Percentiles rank a stretch among this genome's conserved stretches.
Conservation (phyloP, 2,113 vertebrate genomes). For the Semnopithecus entellus region DNA sequence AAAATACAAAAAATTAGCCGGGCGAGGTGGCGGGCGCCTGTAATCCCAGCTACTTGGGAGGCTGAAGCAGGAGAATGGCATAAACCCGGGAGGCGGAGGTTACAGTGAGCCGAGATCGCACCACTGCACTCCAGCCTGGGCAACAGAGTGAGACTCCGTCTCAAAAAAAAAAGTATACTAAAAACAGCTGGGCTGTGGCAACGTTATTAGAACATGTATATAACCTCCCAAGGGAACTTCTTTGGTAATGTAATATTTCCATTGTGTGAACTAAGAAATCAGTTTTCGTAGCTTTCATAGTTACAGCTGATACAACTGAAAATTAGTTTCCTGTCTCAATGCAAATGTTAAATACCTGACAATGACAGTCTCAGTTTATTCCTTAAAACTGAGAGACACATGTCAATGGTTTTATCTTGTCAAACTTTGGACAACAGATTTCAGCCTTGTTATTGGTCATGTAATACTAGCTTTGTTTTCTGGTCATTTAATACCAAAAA, state of each 20-base stretch:
- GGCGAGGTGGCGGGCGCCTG: fast-evolving
- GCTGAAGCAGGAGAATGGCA: no score
- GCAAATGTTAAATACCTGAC: background rate
- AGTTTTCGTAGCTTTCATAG: background rate
- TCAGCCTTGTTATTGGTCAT: background rate
- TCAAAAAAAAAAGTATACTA: background rate
- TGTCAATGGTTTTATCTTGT: background rate
- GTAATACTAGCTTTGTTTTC: background rate
- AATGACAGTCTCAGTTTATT: background rate
- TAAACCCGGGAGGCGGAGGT: no score
- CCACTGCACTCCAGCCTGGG: no score
- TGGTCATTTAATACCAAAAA: background rate
- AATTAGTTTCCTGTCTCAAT: background rate
- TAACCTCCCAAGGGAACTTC: background rate
- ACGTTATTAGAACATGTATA: background rate
- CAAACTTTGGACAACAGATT: background rate
- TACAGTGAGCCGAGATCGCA: no score
- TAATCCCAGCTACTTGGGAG: no score
- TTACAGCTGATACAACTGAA: background rate
- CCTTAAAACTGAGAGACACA: no score
- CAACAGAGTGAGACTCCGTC: no score
- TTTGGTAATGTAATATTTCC: background rate
- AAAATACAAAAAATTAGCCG: no score
- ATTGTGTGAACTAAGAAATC: background rate
- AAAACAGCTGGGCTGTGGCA: background rate